These are phyloP conservation scores for Musca vetustissima DNA, from an alignment of 1,140 invertebrate genomes.

Conservation along the genomic window DNA sequence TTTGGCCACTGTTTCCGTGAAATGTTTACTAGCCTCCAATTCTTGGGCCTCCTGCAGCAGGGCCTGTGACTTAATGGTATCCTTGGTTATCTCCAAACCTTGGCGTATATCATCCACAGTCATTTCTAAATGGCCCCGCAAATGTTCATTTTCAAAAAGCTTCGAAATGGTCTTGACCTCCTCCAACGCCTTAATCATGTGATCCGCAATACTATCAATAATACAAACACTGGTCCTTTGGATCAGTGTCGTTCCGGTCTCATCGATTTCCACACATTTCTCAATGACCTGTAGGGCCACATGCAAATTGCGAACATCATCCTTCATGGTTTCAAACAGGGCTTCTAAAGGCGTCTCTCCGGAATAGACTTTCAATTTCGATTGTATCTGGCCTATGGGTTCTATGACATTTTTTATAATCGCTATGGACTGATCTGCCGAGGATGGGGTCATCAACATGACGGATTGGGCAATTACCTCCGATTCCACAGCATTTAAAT, in stretches of 20 bases:
- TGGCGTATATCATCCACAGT: constrained; percentile 58
- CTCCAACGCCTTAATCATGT: constrained; percentile 59
- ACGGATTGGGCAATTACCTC: constrained; percentile 65
- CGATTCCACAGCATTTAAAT: constrained; percentile 61
- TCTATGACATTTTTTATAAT: constrained; percentile 65
- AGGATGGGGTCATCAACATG: constrained; percentile 63
- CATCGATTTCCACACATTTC: constrained; percentile 69
- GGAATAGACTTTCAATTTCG: constrained; percentile 58
- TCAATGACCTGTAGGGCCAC: constrained; percentile 66
- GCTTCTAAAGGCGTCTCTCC: constrained; percentile 56
- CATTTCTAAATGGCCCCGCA: constrained; percentile 55
- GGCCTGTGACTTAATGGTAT: constrained; percentile 58
- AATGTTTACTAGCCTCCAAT: constrained; percentile 55
- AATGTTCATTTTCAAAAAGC: constrained; percentile 39
- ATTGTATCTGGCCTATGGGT: constrained; percentile 66
- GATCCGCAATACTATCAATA: constrained; percentile 60
- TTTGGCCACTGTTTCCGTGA: constrained; percentile 54
- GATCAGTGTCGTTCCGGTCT: constrained; percentile 64
- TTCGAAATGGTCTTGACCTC: constrained; percentile 56
- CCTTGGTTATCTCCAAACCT: constrained; percentile 58
- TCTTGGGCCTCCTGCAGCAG: constrained; percentile 59
- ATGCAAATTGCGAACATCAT: constrained; percentile 64
- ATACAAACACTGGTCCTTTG: constrained; percentile 66
- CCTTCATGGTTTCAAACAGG: constrained; percentile 61
- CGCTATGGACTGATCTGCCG: constrained; percentile 65